phyloP scores from a whole-genome alignment of 2,113 vertebrate species.

The Pantherophis guttatus region DNA sequence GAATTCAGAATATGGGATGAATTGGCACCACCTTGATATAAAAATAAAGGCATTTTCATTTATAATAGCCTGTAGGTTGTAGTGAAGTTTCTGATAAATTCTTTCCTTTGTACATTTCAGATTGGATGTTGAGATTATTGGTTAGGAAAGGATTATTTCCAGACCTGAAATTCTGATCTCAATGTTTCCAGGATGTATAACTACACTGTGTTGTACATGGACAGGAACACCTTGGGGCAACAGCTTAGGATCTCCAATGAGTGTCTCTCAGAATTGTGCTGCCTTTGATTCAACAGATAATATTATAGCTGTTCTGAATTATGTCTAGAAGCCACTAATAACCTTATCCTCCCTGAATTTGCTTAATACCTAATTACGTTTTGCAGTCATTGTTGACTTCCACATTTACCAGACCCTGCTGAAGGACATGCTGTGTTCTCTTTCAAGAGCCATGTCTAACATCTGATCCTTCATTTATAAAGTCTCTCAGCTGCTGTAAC shows the following conservation, averaged over 20 bases:
- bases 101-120: background rate
- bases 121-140: background rate
- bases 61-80: background rate
- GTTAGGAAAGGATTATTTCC: background rate
- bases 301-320: background rate
- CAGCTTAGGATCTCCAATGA: background rate
- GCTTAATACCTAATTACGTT: background rate
- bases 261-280: background rate
- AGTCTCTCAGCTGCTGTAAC: constrained; percentile 45
- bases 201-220: background rate
- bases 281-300: background rate
- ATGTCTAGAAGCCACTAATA: background rate
- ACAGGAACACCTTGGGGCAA: background rate
- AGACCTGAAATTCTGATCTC: background rate
- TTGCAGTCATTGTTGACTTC: background rate
- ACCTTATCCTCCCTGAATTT: background rate
- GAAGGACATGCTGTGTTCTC: background rate
- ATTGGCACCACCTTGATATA: background rate
- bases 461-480: constrained; percentile 35
- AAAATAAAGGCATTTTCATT: background rate
- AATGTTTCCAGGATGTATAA: background rate
- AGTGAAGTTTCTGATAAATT: background rate
- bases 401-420: background rate
- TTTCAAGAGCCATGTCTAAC: constrained; percentile 18
- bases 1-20: background rate